Base-by-base conservation (phyloP, 2,113 vertebrate genomes). In the Suncus etruscus region DNA sequence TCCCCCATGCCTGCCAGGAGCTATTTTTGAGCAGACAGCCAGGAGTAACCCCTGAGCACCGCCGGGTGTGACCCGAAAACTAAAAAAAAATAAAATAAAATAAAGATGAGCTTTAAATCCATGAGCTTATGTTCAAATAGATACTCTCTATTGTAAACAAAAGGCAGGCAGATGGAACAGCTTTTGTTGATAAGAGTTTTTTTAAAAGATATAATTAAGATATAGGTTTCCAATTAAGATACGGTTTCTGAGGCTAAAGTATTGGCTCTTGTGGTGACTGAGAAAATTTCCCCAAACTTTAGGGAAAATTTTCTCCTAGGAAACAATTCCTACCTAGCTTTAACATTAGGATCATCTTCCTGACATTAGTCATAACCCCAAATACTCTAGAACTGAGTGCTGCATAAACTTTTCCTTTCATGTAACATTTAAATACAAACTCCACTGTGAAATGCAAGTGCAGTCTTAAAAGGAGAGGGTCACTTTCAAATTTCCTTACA, bases 131-230 rank as follows among this genome's bases (percentile, higher is more conserved):
- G 1, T 54, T 18, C 6, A 66, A 18, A 39, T 83, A 22, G 50
- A 48, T 15, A 90, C 16, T 72, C 12, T 95, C 32, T 68, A 1
- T 3, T 68, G 16, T 16, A 69, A 11, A 66, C 31, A 27, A 86
- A 72, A 63, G 48, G 18, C 27, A 74, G 8, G 72, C 6, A 8
- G 12, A 54, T 72, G 24, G 58, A 22, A 51, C 12, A 12, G 51
- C 61, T 12, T 18, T 22, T 24, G 65, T 6, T 14, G 6, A 11
- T 75, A 22, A 85, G 5, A 25, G 29, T 78, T 11, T 51, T 73
- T 32, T 39, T 90, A 90, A 72, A 83, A 89, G 54, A 16, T 20
- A 48, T 51, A 91, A 65, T 83, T 63, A 73, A 86, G 24, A 83
- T 15, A 82, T 6, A 61, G 16, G 4, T 61, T 61, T 61, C 58